Evolutionary conservation across 2,888 invertebrate genomes (phyloP), one percentile per base, ranked within the genome.

Genomic region (Hemicrepidius hirtus): DNA sequence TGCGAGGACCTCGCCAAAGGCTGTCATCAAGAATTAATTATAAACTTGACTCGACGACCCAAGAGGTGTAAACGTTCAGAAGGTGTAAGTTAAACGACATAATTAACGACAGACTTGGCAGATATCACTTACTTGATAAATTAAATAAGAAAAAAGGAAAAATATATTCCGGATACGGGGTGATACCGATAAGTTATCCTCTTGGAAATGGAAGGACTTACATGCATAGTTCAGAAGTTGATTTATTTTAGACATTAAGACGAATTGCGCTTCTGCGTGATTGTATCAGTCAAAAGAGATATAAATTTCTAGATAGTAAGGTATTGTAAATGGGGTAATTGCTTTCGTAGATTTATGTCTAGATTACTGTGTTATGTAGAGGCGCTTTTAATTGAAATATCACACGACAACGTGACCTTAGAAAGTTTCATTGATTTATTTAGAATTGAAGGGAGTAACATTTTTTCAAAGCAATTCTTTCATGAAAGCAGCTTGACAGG

Each of bases 11-110:
- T 35, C 24, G 35, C 67, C 46, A 49, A 21, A 49, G 21, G 55
- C 73, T 71, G 75, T 70, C 75, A 75, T 46, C 62, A 71, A 60
- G 73, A 63, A 78, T 78, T 77, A 78, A 78, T 78, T 77, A 76
- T 72, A 75, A 76, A 68, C 71, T 65, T 67, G 40, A 55, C 68
- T 60, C 35, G 68, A 57, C 13, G 68, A 65, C 28, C 41, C 66
- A 57, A 66, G 55, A 57, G 41, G 57, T 57, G 55, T 32, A 55
- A 63, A 49, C 32, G 40, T 32, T 21, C n/a, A 41, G 41, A 50
- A 24, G 55, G 35, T 57, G 55, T n/a, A 41, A 50, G 6, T 12
- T 57, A 57, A 16, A 37, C 35, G 55, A 37, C 55, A 18, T 57
- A 24, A 57, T 57, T 57, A 57, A 57, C 35, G 13, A 57, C 16